Evolutionary conservation across 2,113 vertebrate species (phyloP).

Genomic region (Cyphomyrus plagiostoma): DNA sequence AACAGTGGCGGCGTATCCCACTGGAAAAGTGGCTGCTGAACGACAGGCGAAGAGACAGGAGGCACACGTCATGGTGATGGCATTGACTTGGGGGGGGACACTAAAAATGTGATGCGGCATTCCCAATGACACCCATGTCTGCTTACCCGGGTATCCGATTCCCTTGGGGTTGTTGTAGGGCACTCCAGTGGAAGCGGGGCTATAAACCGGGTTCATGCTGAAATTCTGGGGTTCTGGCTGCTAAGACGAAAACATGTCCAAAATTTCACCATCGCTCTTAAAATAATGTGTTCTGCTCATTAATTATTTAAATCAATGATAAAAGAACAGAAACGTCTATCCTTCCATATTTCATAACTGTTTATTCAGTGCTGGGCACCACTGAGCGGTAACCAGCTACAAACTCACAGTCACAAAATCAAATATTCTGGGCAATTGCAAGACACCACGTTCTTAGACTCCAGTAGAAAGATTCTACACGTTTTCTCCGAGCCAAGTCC

Average conservation of each 20-base stretch:
- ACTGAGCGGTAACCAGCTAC: background rate
- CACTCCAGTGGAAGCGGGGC: slow-evolving; percentile 90
- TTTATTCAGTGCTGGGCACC: background rate
- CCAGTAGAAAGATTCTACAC: background rate
- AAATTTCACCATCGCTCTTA: background rate
- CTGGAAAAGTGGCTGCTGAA: slow-evolving; percentile 80
- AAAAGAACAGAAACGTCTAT: background rate
- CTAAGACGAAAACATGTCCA: background rate
- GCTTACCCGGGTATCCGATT: slow-evolving; percentile 89
- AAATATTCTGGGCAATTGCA: background rate
- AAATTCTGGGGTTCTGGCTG: slow-evolving; percentile 44
- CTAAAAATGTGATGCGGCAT: background rate
- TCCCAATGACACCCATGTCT: background rate
- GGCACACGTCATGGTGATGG: background rate
- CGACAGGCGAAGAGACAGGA: background rate
- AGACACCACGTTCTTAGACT: background rate
- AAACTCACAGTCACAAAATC: background rate
- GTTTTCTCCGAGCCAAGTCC: background rate
- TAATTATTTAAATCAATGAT: background rate
- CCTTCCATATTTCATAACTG: background rate
- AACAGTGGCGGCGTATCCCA: slow-evolving; percentile 86
- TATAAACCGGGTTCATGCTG: slow-evolving; percentile 97
- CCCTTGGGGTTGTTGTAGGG: slow-evolving; percentile 95
- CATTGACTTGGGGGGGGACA: background rate
- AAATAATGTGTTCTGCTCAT: background rate